These are phyloP conservation scores for Drosophila vallismaia DNA, from an alignment of 2,888 invertebrate species.

Conservation along the genomic window DNA sequence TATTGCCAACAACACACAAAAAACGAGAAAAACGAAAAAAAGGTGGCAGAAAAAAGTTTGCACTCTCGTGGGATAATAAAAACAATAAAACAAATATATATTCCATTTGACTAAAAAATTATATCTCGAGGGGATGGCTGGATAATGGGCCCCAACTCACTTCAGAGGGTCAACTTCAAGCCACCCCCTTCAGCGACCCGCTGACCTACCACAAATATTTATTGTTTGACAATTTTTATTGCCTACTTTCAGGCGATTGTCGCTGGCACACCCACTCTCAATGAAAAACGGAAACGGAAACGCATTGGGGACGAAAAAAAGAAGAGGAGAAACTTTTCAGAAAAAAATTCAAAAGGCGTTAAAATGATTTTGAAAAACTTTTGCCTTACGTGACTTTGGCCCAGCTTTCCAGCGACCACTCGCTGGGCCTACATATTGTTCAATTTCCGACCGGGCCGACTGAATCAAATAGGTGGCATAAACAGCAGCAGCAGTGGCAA, in stretches of 20 bases:
- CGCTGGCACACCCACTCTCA: slow-evolving; percentile 25
- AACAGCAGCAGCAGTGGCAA: slow-evolving; percentile 45
- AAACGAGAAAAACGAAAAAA: slow-evolving; percentile 5
- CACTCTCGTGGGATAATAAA: slow-evolving; percentile 22
- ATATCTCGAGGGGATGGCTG: slow-evolving; percentile 35
- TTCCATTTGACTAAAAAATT: slow-evolving; percentile 37
- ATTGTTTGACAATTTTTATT: slow-evolving; percentile 74
- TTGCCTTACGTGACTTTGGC: slow-evolving; percentile 67
- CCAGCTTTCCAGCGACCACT: slow-evolving; percentile 37
- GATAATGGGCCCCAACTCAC: background rate
- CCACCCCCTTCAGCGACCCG: slow-evolving; percentile 29
- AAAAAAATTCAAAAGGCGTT: slow-evolving; percentile 74
- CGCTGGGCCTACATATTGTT: slow-evolving; percentile 58
- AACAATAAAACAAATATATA: slow-evolving; percentile 51
- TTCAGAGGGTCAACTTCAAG: slow-evolving; percentile 10
- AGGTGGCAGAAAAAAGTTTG: slow-evolving; percentile 44
- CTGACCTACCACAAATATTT: slow-evolving; percentile 62
- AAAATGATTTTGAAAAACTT: slow-evolving; percentile 71
- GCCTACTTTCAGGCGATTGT: slow-evolving; percentile 64
- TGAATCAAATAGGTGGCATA: slow-evolving; percentile 72
- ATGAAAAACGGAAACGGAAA: slow-evolving; percentile 17
- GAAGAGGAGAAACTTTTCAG: slow-evolving; percentile 43
- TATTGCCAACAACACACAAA: slow-evolving; percentile 45
- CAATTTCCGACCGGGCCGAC: slow-evolving; percentile 41
- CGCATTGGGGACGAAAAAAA: background rate